Evolutionary conservation across 2,888 invertebrate species (phyloP), one percentile per base, ranked within the genome.

Genomic region (Drosophila borborema): DNA sequence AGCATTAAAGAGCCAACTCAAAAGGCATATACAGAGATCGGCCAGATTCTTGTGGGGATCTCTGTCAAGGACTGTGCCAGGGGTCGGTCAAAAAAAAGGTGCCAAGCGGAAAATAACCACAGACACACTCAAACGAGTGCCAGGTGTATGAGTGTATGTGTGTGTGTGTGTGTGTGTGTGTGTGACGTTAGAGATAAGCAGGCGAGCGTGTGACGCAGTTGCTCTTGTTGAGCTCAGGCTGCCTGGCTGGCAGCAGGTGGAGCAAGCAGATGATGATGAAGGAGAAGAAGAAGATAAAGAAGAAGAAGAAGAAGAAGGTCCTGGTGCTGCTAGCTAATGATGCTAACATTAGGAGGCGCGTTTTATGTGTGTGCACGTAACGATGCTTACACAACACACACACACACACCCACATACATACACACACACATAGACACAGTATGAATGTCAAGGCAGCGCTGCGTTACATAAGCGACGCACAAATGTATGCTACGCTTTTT

Each of bases 351-450:
- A 87, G 85, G 74, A 81, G 71, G 56, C 79, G 68, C 77, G 82
- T 81, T 85, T 85, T 79, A 85, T 83, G 82, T 85, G 82, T 87
- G 86, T 86, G 85, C 84, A 83, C 86, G 88, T 81, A 81, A 81
- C 72, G 74, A 77, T 81, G 86, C 69, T 80, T 74, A 80, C 72
- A 74, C 80, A 80, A 74, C 59, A 51, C 74, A 64, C 71, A 65
- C 75, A 72, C 28, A 74, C n/a, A 60, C 56, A 63, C 38, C 16
- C 16, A 38, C 14, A 46, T 38, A 31, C 9, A 46, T 38, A n/a
- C n/a, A 36, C 9, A 16, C 49, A 58, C 4, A 38, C 28, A 77
- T 38, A 76, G 38, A 43, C 59, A 60, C 63, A 77, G 51, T 55
- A 49, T 74, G 81, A 87, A 84, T 85, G 88, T 84, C 84, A 84